Conservation (phyloP, 1,140 invertebrate genomes). For the Tachypleus tridentatus region DNA sequence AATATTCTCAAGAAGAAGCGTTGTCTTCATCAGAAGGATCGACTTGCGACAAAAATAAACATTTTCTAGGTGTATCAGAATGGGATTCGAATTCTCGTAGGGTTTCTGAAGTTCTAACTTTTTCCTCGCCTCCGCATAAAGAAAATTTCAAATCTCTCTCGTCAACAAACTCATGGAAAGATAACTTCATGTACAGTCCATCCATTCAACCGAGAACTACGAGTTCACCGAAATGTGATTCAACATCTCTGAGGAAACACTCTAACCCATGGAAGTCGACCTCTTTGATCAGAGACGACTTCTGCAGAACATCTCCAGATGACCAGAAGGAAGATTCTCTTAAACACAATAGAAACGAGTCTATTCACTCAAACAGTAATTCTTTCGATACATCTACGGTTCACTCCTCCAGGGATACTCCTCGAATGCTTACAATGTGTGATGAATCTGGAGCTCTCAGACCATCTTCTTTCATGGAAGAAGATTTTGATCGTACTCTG, state of each 20-base stretch:
- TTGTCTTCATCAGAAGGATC: no score
- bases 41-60: no score
- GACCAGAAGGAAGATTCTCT: not conserved
- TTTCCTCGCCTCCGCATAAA: not conserved
- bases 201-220: not conserved
- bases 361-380: not conserved
- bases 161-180: not conserved
- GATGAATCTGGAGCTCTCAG: conserved; percentile 8
- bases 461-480: conserved; percentile 7
- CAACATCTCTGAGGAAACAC: not conserved
- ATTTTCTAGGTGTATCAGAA: not conserved
- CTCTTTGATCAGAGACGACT: not conserved
- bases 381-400: not conserved
- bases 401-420: not conserved
- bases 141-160: not conserved
- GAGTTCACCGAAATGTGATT: not conserved
- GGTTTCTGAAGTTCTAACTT: no score
- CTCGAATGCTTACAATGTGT: conserved; percentile 5
- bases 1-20: no score
- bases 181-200: not conserved
- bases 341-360: not conserved
- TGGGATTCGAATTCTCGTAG: no score
- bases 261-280: not conserved
- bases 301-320: conserved; percentile 1
- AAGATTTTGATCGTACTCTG: conserved; percentile 6